These are phyloP conservation scores for Arvicola amphibius DNA, from an alignment of 2,797 vertebrate genomes.

Conservation along the genomic window DNA sequence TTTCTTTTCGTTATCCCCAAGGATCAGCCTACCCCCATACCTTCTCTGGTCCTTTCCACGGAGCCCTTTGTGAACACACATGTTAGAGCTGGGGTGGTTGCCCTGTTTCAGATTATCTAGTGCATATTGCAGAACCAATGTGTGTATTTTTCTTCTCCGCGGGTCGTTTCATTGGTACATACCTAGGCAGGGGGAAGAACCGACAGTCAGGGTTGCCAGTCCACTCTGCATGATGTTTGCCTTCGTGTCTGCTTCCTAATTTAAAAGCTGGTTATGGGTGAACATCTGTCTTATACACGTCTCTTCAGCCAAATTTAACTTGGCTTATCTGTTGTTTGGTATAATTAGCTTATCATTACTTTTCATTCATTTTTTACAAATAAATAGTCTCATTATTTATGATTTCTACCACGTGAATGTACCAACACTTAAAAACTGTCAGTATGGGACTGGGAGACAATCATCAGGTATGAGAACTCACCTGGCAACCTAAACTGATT, in stretches of 20 bases:
- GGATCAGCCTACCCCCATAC: conserved; percentile 45
- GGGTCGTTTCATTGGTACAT: conserved; percentile 91
- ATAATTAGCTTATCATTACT: conserved; percentile 38
- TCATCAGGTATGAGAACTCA: not conserved
- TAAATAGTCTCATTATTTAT: not conserved
- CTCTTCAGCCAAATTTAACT: conserved; percentile 60
- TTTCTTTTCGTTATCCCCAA: conserved; percentile 61
- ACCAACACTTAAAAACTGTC: not conserved
- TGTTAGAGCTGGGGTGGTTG: conserved; percentile 88
- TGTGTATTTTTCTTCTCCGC: conserved; percentile 92
- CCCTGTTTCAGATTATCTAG: conserved; percentile 90
- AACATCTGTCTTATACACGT: conserved; percentile 76
- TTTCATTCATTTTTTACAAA: conserved; percentile 31
- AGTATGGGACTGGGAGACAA: not conserved
- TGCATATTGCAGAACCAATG: conserved; percentile 88
- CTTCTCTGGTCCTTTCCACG: conserved; percentile 66
- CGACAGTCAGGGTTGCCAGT: conserved; percentile 87
- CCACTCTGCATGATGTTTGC: conserved; percentile 81
- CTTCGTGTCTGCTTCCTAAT: conserved; percentile 74
- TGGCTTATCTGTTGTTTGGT: conserved; percentile 38
- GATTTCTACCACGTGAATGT: conserved; percentile 27
- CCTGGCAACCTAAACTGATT: not conserved
- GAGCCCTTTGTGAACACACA: conserved; percentile 81
- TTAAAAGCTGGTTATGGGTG: conserved; percentile 71
- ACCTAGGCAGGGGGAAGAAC: conserved; percentile 92